Conservation (phyloP, 2,888 invertebrate species). For the Trissolcus brochymenae region DNA sequence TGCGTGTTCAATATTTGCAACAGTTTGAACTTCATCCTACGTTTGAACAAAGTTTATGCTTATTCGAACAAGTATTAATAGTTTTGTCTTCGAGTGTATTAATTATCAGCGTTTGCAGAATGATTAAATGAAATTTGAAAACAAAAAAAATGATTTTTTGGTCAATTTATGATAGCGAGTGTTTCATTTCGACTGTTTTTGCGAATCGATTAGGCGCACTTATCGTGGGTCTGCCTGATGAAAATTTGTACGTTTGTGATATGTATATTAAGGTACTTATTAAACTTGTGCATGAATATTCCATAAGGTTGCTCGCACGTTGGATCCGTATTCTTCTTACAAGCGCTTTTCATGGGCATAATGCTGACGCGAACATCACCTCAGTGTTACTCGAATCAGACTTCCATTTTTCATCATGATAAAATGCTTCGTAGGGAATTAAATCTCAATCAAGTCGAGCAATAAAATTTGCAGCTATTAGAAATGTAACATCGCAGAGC, state of each 20-base stretch:
- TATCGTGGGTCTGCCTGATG: too few relatives aligned
- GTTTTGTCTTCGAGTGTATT: not conserved
- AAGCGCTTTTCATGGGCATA: slow-evolving; percentile 15
- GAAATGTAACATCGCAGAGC: not conserved
- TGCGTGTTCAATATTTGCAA: too few relatives aligned
- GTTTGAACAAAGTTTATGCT: not conserved
- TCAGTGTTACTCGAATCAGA: too few relatives aligned
- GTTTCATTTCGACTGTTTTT: too few relatives aligned
- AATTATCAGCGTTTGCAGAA: not conserved
- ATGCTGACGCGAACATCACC: not conserved
- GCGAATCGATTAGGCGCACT: too few relatives aligned
- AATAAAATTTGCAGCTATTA: slow-evolving; percentile 1
- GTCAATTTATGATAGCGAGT: not conserved
- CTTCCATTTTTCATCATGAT: too few relatives aligned
- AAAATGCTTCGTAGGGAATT: not conserved
- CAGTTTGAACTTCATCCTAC: not conserved
- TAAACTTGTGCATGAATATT: slow-evolving; percentile 4
- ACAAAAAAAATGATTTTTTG: not conserved
- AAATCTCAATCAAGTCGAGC: slow-evolving; percentile 1
- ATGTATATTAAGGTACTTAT: slow-evolving; percentile 20
- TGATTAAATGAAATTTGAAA: not conserved
- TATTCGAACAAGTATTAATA: slow-evolving; percentile 2
- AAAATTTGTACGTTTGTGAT: slow-evolving; percentile 15
- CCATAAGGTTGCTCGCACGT: not conserved
- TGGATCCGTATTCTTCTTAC: not conserved